Evolutionary conservation across 1,140 invertebrate genomes (phyloP).

Genomic region (Whitmania pigra): DNA sequence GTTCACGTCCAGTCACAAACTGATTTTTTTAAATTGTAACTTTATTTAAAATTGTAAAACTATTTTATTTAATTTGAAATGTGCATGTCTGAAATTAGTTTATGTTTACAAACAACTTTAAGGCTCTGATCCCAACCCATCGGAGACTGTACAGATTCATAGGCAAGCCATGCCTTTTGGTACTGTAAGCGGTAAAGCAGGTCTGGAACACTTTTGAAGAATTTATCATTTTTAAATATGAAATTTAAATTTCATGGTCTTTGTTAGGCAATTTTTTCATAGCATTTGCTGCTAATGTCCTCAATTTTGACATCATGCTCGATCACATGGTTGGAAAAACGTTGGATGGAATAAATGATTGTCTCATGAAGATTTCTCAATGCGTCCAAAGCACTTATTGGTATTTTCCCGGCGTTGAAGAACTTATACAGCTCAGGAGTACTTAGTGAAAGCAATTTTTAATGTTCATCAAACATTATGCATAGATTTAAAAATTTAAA

Average conservation of each 20-base stretch:
- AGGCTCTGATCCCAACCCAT: conserved; percentile 33
- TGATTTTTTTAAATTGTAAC: no score
- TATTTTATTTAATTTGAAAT: no score
- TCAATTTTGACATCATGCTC: conserved; percentile 37
- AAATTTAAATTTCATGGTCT: no score
- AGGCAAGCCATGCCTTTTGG: background rate
- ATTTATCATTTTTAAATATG: no score
- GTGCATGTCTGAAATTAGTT: conserved; percentile 25
- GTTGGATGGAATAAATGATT: conserved; percentile 31
- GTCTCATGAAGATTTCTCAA: conserved; percentile 36
- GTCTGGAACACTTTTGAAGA: no score
- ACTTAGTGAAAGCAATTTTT: conserved; percentile 15
- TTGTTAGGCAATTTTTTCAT: conserved; percentile 36
- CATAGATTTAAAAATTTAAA: no score
- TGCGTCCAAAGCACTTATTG: conserved; percentile 39
- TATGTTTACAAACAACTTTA: background rate
- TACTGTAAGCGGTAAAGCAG: conserved; percentile 22
- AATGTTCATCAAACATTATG: no score
- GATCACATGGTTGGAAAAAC: conserved; percentile 36
- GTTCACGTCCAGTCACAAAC: no score
- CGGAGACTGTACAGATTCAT: conserved; percentile 28
- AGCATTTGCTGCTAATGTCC: conserved; percentile 32
- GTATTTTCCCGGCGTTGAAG: conserved; percentile 37
- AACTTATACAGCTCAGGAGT: conserved; percentile 31
- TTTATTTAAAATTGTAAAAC: no score